Evolutionary conservation across 2,113 vertebrate species (phyloP).

Genomic region (Psilopsiagon aurifrons): DNA sequence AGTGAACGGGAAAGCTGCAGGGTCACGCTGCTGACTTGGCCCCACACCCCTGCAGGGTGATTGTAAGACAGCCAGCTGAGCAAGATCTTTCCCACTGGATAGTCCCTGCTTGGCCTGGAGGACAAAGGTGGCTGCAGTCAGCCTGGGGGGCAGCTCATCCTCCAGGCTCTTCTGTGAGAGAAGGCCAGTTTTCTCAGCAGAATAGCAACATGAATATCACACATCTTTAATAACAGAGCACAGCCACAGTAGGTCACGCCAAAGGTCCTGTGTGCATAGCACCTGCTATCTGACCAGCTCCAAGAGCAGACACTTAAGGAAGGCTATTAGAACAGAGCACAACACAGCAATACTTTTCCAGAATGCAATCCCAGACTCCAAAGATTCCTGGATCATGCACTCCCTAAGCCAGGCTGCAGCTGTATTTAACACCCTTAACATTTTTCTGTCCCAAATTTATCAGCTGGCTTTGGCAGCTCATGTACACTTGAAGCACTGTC

Average conservation of each 20-base stretch:
- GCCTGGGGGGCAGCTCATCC: not conserved
- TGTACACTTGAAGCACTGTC: accelerated
- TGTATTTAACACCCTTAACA: not conserved
- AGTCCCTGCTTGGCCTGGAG: not conserved
- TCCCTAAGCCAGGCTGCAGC: not conserved
- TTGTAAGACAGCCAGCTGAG: not conserved
- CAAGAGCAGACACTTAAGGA: not conserved
- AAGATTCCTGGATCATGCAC: not conserved
- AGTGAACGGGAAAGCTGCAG: not conserved
- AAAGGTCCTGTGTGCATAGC: not conserved
- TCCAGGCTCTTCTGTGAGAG: not conserved
- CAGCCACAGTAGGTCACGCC: not conserved
- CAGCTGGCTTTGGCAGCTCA: not conserved
- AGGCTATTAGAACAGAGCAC: not conserved
- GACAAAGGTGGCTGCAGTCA: not conserved
- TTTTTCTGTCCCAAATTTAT: not conserved
- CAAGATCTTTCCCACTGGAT: not conserved
- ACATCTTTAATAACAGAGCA: not conserved
- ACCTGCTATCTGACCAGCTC: not conserved
- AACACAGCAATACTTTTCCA: not conserved
- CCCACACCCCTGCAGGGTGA: not conserved
- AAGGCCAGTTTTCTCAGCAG: not conserved
- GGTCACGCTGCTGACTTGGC: not conserved
- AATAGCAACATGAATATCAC: accelerated
- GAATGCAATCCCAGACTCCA: not conserved